These are phyloP conservation scores for Pangasius sanitwongsei DNA, from an alignment of 2,797 vertebrate genomes.

Conservation along the genomic window DNA sequence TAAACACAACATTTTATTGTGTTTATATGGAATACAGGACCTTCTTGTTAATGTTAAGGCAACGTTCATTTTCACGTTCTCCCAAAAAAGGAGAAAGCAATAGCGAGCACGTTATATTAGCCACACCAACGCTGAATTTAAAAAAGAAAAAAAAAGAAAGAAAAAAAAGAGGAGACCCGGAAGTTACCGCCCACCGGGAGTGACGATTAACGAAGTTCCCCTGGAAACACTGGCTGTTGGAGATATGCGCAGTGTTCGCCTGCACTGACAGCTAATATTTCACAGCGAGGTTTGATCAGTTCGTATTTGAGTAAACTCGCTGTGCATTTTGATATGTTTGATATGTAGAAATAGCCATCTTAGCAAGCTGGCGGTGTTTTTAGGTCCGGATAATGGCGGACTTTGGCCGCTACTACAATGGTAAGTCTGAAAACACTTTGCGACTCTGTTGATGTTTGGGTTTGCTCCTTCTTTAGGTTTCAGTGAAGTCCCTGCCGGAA, in stretches of 20 bases:
- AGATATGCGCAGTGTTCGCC: neutral
- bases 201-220: slow-evolving; percentile 3
- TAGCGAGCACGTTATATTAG: neutral
- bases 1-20: neutral
- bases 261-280: neutral
- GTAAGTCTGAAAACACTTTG: slow-evolving; percentile 61
- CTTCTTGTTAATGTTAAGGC: neutral
- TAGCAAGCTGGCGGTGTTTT: slow-evolving; percentile 16
- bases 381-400: slow-evolving; percentile 69
- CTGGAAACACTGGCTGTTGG: slow-evolving; percentile 8
- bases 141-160: no score
- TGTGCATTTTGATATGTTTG: neutral
- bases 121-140: neutral
- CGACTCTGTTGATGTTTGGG: neutral
- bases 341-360: neutral
- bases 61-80: neutral
- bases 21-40: neutral
- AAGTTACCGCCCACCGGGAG: slow-evolving; percentile 8
- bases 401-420: slow-evolving; percentile 73
- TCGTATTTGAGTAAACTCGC: neutral
- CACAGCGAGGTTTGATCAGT: neutral
- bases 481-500: slow-evolving; percentile 58
- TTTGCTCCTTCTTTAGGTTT: slow-evolving; percentile 53
- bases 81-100: neutral
- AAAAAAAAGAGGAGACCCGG: neutral